Conservation (phyloP, 2,888 invertebrate species). For the Callimorpha dominula region DNA sequence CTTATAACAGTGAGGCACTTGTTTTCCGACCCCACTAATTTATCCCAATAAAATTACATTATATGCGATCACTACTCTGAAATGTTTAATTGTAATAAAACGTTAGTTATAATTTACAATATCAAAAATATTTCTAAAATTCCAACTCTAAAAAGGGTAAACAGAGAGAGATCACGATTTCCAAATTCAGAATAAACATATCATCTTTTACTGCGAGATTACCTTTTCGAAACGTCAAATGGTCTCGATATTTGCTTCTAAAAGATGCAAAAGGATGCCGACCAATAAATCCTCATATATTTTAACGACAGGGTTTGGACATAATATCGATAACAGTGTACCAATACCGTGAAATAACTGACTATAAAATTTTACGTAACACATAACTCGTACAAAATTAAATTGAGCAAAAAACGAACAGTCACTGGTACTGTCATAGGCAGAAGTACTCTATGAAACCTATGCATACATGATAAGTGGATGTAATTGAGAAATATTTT, state of each 20-base stretch:
- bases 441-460: constrained; percentile 8
- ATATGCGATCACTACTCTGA: no score
- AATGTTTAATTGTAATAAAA: no score
- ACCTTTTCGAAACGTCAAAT: constrained; percentile 19
- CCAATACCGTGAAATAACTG: constrained; percentile 52
- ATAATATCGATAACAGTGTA: constrained; percentile 49
- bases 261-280: constrained; percentile 30
- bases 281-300: constrained; percentile 51
- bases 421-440: neutral
- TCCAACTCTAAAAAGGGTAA: neutral
- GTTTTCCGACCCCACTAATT: no score
- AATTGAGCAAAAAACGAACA: constrained; percentile 38
- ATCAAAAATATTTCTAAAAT: no score
- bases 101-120: no score
- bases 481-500: neutral
- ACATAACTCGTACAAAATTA: constrained; percentile 44
- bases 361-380: constrained; percentile 48
- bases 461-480: neutral
- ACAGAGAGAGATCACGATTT: neutral
- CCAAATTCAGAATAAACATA: constrained; percentile 13
- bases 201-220: constrained; percentile 21
- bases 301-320: constrained; percentile 46
- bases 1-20: no score
- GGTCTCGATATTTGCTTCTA: constrained; percentile 24
- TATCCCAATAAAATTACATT: no score